These are phyloP conservation scores for Drosophila grimshawi DNA, from an alignment of 1,140 invertebrate species.

Conservation along the genomic window DNA sequence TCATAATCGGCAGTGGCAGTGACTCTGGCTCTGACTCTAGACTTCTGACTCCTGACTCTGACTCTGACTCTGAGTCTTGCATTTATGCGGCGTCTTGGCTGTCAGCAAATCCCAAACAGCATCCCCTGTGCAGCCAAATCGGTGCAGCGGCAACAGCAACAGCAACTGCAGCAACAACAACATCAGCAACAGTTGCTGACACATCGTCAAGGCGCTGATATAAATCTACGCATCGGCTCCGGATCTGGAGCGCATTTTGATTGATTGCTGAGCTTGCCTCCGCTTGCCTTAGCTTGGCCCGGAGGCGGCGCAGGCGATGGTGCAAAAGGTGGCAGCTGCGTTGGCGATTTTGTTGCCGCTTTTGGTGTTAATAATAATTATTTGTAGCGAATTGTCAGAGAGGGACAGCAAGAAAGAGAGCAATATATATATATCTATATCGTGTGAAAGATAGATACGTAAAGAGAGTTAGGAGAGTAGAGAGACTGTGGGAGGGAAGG, in stretches of 20 bases:
- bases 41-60: neutral
- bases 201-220: slow-evolving; percentile 65
- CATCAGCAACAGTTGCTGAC: slow-evolving; percentile 46
- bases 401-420: slow-evolving; percentile 4
- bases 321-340: slow-evolving; percentile 7
- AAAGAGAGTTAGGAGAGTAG: too few species aligned
- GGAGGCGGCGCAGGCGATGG: slow-evolving; percentile 4
- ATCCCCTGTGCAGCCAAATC: slow-evolving; percentile 31
- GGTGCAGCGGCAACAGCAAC: slow-evolving; percentile 17
- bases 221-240: slow-evolving; percentile 62
- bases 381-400: slow-evolving; percentile 50
- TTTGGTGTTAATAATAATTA: slow-evolving; percentile 84
- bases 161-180: slow-evolving; percentile 8
- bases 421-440: neutral
- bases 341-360: slow-evolving; percentile 58
- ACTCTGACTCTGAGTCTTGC: neutral
- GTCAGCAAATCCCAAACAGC: slow-evolving; percentile 63
- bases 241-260: slow-evolving; percentile 80
- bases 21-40: neutral
- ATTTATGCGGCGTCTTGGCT: slow-evolving; percentile 46
- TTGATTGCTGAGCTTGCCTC: slow-evolving; percentile 62
- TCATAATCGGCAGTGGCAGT: slow-evolving; percentile 79
- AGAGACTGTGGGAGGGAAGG: too few species aligned
- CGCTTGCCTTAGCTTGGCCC: slow-evolving; percentile 10
- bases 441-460: too few species aligned